These are phyloP conservation scores for Mormoops blainvillei DNA, from an alignment of 2,113 vertebrate species.

Conservation along the genomic window DNA sequence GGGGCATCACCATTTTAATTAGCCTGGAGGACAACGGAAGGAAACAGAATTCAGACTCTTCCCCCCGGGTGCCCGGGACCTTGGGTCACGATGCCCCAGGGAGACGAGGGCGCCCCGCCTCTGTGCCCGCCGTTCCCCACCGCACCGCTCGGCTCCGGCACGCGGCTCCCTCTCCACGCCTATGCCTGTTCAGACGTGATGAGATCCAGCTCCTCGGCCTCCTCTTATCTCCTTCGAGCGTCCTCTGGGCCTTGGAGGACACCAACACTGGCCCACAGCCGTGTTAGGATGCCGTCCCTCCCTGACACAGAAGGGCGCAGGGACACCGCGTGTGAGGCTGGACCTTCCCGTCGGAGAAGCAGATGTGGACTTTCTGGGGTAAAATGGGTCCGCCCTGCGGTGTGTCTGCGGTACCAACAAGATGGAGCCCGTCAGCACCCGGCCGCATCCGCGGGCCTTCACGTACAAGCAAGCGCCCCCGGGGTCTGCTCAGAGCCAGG, in stretches of 20 bases:
- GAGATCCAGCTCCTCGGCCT: not conserved
- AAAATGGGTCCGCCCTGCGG: not conserved
- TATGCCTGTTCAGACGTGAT: not conserved
- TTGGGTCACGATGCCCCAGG: not conserved
- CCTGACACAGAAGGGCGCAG: not conserved
- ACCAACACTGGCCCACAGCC: not conserved
- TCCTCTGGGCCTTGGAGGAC: not conserved
- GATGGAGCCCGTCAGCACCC: too few species aligned
- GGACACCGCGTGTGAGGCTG: not conserved
- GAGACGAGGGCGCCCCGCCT: not conserved
- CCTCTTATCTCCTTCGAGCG: not conserved
- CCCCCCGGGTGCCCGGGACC: not conserved
- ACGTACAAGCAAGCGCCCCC: too few species aligned
- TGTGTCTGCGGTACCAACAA: not conserved
- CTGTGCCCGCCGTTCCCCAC: not conserved
- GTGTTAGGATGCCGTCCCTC: not conserved
- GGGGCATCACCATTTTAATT: not conserved
- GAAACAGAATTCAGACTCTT: not conserved
- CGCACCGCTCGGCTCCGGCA: not conserved
- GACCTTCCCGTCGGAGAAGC: not conserved
- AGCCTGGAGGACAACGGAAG: not conserved
- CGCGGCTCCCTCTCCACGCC: too few species aligned
- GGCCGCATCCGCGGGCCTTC: not conserved
- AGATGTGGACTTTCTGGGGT: not conserved
- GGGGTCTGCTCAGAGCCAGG: accelerated